These are phyloP conservation scores for Acleris emargana DNA, from an alignment of 2,888 invertebrate genomes.

Conservation along the genomic window DNA sequence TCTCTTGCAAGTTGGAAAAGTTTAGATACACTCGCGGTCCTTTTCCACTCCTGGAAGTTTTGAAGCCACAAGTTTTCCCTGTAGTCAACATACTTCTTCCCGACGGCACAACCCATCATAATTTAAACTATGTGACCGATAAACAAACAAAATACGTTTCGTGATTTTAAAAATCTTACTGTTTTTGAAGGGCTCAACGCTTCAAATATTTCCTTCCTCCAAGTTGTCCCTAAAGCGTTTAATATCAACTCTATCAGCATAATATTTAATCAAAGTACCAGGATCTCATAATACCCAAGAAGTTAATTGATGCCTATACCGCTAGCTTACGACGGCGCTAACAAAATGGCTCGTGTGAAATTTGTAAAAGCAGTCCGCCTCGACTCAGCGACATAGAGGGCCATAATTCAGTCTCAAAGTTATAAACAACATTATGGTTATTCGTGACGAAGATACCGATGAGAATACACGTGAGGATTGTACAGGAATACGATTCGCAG, in stretches of 20 bases:
- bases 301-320: not conserved
- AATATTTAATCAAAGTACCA: constrained; percentile 8
- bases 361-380: constrained; percentile 43
- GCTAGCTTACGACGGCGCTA: not conserved
- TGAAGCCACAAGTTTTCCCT: too few species aligned
- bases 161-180: too few species aligned
- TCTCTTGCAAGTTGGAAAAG: too few species aligned
- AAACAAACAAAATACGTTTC: too few species aligned
- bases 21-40: too few species aligned
- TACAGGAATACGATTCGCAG: constrained; percentile 2
- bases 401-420: constrained; percentile 50
- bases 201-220: too few species aligned
- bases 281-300: constrained; percentile 10
- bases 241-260: not conserved
- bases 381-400: constrained; percentile 41
- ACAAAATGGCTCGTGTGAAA: constrained; percentile 45
- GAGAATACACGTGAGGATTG: not conserved
- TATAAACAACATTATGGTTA: constrained; percentile 33
- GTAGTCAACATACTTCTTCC: too few species aligned
- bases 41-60: too few species aligned
- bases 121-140: too few species aligned
- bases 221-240: too few species aligned
- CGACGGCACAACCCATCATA: too few species aligned
- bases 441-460: constrained; percentile 5
- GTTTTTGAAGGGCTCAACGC: too few species aligned